Evolutionary conservation across 2,797 vertebrate genomes (phyloP).

Genomic region (Arnoldichthys spilopterus): DNA sequence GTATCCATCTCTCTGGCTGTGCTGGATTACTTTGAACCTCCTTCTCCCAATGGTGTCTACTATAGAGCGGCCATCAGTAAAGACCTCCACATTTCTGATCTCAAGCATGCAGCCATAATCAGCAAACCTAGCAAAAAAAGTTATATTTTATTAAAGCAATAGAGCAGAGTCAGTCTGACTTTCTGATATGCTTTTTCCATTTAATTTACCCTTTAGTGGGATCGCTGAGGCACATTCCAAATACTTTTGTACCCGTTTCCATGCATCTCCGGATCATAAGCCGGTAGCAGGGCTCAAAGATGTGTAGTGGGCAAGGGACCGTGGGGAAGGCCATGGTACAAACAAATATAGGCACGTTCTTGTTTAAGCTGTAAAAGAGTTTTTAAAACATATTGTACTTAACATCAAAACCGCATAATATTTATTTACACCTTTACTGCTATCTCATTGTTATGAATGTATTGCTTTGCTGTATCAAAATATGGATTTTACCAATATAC

Average conservation of each 20-base stretch:
- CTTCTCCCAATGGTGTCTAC: constrained; percentile 88
- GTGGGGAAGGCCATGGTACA: constrained; percentile 95
- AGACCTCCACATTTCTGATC: constrained; percentile 90
- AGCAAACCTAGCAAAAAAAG: constrained; percentile 77
- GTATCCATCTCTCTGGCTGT: constrained; percentile 89
- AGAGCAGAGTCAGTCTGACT: neutral
- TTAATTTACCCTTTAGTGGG: constrained; percentile 85
- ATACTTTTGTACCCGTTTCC: constrained; percentile 92
- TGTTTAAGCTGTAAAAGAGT: constrained; percentile 81
- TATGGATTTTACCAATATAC: neutral
- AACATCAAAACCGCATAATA: neutral
- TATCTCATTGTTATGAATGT: neutral
- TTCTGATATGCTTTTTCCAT: neutral
- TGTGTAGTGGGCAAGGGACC: constrained; percentile 89
- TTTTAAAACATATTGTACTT: neutral
- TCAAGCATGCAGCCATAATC: constrained; percentile 92
- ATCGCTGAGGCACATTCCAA: constrained; percentile 92
- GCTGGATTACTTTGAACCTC: constrained; percentile 87
- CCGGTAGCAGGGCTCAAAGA: constrained; percentile 90
- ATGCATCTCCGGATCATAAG: constrained; percentile 94
- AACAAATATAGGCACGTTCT: constrained; percentile 95
- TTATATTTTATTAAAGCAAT: no score
- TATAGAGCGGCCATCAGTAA: constrained; percentile 89
- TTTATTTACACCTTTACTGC: neutral
- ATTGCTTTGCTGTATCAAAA: neutral